Conservation (phyloP, 2,888 invertebrate species). For the Anthophora plumipes region DNA sequence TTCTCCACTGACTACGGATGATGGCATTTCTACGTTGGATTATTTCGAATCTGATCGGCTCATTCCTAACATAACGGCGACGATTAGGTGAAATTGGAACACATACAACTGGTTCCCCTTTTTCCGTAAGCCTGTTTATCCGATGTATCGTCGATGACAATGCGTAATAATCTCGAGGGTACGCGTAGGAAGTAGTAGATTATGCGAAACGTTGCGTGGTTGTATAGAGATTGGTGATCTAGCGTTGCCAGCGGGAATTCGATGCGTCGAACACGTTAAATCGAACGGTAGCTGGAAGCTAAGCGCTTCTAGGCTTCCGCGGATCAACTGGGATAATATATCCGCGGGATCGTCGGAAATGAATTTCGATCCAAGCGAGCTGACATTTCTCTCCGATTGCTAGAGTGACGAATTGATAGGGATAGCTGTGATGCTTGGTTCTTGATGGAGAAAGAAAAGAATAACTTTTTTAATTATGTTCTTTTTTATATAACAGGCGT, state of each 20-base stretch:
- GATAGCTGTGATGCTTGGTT: background rate
- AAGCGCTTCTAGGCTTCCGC: slow-evolving; percentile 25
- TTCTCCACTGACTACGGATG: slow-evolving; percentile 21
- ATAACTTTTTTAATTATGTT: no score
- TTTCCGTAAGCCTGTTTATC: background rate
- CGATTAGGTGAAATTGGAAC: background rate
- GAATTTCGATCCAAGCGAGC: slow-evolving; percentile 11
- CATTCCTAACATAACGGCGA: background rate
- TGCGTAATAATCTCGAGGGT: slow-evolving; percentile 15
- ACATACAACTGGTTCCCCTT: background rate
- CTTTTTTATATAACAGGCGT: no score
- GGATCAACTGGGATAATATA: slow-evolving; percentile 16
- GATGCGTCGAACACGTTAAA: slow-evolving; percentile 22
- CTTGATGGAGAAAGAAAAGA: background rate
- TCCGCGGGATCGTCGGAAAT: slow-evolving; percentile 24
- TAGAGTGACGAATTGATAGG: slow-evolving; percentile 5
- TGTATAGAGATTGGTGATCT: background rate
- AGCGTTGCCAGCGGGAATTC: slow-evolving; percentile 3
- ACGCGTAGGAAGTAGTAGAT: background rate
- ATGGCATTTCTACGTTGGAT: slow-evolving; percentile 21
- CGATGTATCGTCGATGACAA: background rate
- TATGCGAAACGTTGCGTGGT: slow-evolving; percentile 14
- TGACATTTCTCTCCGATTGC: background rate
- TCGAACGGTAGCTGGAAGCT: slow-evolving; percentile 15
- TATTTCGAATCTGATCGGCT: slow-evolving; percentile 26